Evolutionary conservation across 1,140 invertebrate genomes (phyloP).

Genomic region (Heterodera schachtii): DNA sequence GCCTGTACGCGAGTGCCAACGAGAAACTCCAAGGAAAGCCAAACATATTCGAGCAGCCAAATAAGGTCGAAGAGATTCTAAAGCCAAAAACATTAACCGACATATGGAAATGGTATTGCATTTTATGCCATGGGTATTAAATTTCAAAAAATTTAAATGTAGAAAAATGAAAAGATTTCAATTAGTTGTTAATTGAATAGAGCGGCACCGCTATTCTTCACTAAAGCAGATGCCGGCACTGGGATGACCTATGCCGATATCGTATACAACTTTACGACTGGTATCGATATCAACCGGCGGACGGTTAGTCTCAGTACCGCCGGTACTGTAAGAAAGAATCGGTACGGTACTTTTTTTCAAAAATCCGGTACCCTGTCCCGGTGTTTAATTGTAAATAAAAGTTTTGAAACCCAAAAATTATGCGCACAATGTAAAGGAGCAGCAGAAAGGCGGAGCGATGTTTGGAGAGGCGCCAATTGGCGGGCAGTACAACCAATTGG

Average conservation of each 20-base stretch:
- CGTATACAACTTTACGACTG: too few species aligned
- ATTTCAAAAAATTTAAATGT: too few species aligned
- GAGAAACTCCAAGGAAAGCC: conserved; percentile 15
- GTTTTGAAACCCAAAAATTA: neutral
- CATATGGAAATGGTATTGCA: neutral
- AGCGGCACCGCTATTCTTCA: too few species aligned
- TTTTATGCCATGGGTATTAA: too few species aligned
- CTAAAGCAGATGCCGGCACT: too few species aligned
- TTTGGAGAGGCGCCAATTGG: conserved; percentile 12
- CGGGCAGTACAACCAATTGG: conserved; percentile 9
- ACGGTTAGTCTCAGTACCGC: too few species aligned
- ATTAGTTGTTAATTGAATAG: too few species aligned
- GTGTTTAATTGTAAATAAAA: neutral
- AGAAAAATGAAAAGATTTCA: too few species aligned
- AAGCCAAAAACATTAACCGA: neutral
- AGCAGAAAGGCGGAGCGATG: conserved; percentile 21
- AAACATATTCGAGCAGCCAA: conserved; percentile 26
- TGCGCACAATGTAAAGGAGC: conserved; percentile 6
- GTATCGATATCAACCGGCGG: too few species aligned
- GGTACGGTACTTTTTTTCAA: too few species aligned
- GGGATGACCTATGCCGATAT: too few species aligned
- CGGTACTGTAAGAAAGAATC: too few species aligned
- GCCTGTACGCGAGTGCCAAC: neutral
- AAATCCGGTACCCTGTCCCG: neutral
- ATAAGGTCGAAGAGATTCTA: conserved; percentile 25